Conservation (phyloP, 2,797 vertebrate species). For the Sciurus vulgaris region DNA sequence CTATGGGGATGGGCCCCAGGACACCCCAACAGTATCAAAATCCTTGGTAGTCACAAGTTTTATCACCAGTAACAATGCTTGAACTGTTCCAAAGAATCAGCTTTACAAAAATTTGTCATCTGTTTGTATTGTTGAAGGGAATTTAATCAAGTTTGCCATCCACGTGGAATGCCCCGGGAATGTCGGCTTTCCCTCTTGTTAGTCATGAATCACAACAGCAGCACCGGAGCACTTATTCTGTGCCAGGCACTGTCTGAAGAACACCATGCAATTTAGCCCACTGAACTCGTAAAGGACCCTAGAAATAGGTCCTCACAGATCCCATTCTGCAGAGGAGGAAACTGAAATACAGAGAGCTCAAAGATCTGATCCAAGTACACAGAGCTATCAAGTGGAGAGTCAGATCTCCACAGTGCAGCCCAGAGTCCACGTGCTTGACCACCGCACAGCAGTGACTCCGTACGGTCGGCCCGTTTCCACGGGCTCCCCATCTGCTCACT, state of each 20-base stretch:
- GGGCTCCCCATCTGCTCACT: neutral
- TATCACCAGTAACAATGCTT: neutral
- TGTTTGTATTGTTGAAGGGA: neutral
- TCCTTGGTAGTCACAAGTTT: neutral
- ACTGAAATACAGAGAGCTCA: neutral
- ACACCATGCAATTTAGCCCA: neutral
- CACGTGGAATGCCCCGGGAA: neutral
- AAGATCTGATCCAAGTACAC: constrained; percentile 63
- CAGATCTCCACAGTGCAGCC: neutral
- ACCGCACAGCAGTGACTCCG: neutral
- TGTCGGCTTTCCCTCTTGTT: neutral
- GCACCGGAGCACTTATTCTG: neutral
- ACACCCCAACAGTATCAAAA: too few species aligned
- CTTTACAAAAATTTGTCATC: neutral
- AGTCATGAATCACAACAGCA: neutral
- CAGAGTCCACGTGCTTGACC: neutral
- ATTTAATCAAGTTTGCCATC: neutral
- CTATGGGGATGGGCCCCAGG: too few species aligned
- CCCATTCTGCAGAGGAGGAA: constrained; percentile 14
- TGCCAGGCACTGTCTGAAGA: neutral
- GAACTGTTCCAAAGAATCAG: neutral
- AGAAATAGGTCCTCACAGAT: neutral
- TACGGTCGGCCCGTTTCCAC: neutral
- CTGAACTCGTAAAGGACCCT: neutral
- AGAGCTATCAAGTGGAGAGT: neutral